Evolutionary conservation across 2,797 vertebrate genomes (phyloP).

Genomic region (Acanthurus leucopareius): DNA sequence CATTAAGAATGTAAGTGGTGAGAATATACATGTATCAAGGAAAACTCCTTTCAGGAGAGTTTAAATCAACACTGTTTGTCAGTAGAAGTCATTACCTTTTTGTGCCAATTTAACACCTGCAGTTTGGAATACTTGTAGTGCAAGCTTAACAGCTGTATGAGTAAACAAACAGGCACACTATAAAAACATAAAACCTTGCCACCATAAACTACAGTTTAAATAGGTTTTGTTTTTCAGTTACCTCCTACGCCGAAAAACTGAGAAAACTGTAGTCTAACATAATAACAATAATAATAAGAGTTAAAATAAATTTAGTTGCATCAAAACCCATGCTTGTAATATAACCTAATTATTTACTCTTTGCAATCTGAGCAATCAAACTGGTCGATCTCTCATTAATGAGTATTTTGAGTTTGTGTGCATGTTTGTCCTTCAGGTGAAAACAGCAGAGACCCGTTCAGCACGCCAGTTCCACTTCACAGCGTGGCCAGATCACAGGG

Average conservation of each 20-base stretch:
- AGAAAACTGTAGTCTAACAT: neutral
- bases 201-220: neutral
- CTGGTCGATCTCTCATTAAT: no score
- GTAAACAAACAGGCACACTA: neutral
- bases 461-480: conserved; percentile 97
- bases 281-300: neutral
- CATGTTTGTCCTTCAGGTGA: conserved; percentile 78
- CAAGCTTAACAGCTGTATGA: neutral
- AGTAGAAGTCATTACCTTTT: no score
- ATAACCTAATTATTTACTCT: neutral
- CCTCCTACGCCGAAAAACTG: neutral
- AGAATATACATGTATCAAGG: neutral
- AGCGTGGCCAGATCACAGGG: conserved; percentile 96
- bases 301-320: neutral
- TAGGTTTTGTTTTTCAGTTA: neutral
- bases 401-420: neutral
- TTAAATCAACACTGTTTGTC: no score
- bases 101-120: neutral
- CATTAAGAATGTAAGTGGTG: conserved; percentile 90
- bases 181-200: conserved; percentile 1
- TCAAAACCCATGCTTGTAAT: neutral
- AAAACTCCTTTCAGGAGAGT: neutral
- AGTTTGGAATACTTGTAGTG: neutral
- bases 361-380: neutral
- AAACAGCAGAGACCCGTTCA: conserved; percentile 87